Base-by-base conservation (phyloP, 2,113 vertebrate genomes). In the Malaclemys terrapin region DNA sequence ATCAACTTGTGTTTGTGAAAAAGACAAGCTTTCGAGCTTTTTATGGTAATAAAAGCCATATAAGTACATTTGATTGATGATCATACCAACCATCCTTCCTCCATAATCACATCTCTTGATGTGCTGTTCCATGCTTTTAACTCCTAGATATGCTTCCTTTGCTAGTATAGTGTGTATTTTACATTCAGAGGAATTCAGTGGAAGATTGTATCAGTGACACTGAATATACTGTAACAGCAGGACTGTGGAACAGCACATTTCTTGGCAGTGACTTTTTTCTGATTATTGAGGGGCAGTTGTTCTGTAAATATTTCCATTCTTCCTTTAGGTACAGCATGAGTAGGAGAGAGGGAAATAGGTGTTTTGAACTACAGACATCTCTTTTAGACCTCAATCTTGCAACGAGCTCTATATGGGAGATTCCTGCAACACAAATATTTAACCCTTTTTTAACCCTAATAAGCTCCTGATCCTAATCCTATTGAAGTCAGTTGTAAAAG, bases 61-160 rank as follows among this genome's bases (percentile, higher is more conserved):
- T 89, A 95, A 95, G 95, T 96, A 96, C 86, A 90, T 91, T 89
- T 91, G 91, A 95, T 78, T 91, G 95, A 97, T 94, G 88, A 96
- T 89, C 62, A 49, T 85, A 97, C 92, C 82, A 96, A 94, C 94
- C 88, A 93, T 82, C 56, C 87, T 93, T 96, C 94, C 87, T 92
- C 91, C 85, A 89, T 91, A 92, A 76, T 38, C 47, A 17, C 31
- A 50, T 27, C 24, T 52, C 35, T 14, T 72, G 84, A n/a, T 25
- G 47, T 27, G 11, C 80, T n/a, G 19, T 19, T 54, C 25, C n/a
- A 19, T 7, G 22, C 25, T 83, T 82, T 82, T 57, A 57, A 83
- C 56, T 54, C 3, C 50, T 75, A 85, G 62, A 75, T n/a, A 52
- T 35, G n/a, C 83, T 96, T 94, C 85, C 80, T 97, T 53, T 91